Conservation (phyloP, 2,888 invertebrate genomes). For the Drosophila anomelani region DNA sequence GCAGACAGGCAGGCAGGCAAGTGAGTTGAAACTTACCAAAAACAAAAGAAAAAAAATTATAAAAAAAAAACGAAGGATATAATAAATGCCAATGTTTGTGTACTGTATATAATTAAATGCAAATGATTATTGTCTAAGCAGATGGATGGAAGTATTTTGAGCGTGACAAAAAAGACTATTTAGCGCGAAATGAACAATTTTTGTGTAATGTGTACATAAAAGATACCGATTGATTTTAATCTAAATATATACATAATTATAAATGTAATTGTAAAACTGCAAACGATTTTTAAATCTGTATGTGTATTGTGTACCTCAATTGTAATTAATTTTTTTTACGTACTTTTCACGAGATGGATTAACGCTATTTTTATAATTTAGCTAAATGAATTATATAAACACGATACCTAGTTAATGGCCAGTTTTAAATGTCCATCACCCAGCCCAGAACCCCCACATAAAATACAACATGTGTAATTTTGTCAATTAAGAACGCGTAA, state of each 20-base stretch:
- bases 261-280: slow-evolving; percentile 68
- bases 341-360: slow-evolving; percentile 61
- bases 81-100: slow-evolving; percentile 65
- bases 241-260: slow-evolving; percentile 53
- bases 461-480: slow-evolving; percentile 45
- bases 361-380: slow-evolving; percentile 70
- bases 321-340: slow-evolving; percentile 67
- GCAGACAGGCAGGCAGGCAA: slow-evolving; percentile 33
- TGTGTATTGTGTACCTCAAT: slow-evolving; percentile 76
- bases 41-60: slow-evolving; percentile 22
- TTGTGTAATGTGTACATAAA: slow-evolving; percentile 78
- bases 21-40: slow-evolving; percentile 62
- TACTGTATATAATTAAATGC: slow-evolving; percentile 70
- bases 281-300: slow-evolving; percentile 74
- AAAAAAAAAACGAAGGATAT: slow-evolving; percentile 53
- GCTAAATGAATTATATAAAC: slow-evolving; percentile 71
- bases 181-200: slow-evolving; percentile 72
- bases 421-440: slow-evolving; percentile 61
- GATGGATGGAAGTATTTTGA: slow-evolving; percentile 61
- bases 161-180: slow-evolving; percentile 74
- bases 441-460: slow-evolving; percentile 36
- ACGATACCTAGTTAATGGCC: slow-evolving; percentile 66
- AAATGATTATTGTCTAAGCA: slow-evolving; percentile 68
- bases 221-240: slow-evolving; percentile 74
- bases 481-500: slow-evolving; percentile 66